Percentiles rank a stretch among this genome's conserved stretches.
Conservation (phyloP, 2,113 vertebrate genomes). For the Oncorhynchus keta region DNA sequence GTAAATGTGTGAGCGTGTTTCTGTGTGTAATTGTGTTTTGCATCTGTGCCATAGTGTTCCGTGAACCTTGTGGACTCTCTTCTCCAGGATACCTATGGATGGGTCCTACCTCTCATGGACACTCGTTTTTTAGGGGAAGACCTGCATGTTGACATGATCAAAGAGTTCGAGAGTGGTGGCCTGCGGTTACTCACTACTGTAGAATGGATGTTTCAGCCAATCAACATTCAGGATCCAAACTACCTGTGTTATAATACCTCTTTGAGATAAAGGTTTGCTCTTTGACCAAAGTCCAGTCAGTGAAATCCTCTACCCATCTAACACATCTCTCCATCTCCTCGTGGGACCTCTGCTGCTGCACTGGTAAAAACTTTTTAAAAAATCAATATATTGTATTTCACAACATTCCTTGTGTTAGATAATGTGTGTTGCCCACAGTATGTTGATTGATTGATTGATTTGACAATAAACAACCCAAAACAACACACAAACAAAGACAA, state of each 20-base stretch:
- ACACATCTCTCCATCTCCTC: slow-evolving; percentile 20
- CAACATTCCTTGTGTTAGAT: neutral
- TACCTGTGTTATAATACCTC: slow-evolving; percentile 34
- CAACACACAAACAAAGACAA: no score
- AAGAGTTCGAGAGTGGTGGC: slow-evolving; percentile 32
- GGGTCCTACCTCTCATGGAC: neutral
- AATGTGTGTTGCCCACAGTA: neutral
- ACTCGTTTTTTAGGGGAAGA: slow-evolving; percentile 20
- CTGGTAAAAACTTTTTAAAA: slow-evolving; percentile 51
- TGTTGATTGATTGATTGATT: neutral
- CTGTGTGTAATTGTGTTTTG: slow-evolving; percentile 21
- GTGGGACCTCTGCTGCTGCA: slow-evolving; percentile 23
- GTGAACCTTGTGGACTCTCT: neutral
- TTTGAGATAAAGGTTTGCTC: slow-evolving; percentile 55
- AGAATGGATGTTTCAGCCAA: slow-evolving; percentile 40
- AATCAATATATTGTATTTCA: neutral
- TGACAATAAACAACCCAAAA: no score
- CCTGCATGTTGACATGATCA: slow-evolving; percentile 57
- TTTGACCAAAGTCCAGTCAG: slow-evolving; percentile 65
- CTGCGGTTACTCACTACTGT: slow-evolving; percentile 63
- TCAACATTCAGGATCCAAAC: no score
- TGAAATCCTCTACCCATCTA: slow-evolving; percentile 20
- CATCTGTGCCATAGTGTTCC: neutral
- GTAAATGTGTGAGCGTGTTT: neutral
- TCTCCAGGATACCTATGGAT: neutral